These are phyloP conservation scores for Microhierax caerulescens DNA, from an alignment of 2,797 vertebrate genomes.

Conservation along the genomic window DNA sequence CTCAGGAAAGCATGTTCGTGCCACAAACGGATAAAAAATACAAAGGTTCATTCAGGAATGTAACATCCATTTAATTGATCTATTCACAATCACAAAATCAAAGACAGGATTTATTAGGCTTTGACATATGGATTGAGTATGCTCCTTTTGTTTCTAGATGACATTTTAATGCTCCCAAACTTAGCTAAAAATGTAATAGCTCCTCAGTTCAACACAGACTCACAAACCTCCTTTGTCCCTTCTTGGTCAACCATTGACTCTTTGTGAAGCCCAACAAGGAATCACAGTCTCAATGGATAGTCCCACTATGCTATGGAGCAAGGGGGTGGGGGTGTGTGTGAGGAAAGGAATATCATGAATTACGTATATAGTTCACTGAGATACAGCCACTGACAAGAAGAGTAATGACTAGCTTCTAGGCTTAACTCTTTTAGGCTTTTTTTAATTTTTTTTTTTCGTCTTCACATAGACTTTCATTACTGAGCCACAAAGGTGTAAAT, in stretches of 20 bases:
- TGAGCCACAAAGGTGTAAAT: slow-evolving; percentile 21
- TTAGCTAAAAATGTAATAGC: slow-evolving; percentile 50
- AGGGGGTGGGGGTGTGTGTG: neutral
- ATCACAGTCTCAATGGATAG: slow-evolving; percentile 26
- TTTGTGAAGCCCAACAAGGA: slow-evolving; percentile 54
- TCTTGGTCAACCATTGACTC: slow-evolving; percentile 32
- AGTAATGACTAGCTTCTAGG: slow-evolving; percentile 18
- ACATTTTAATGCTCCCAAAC: slow-evolving; percentile 9
- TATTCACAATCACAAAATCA: slow-evolving; percentile 47
- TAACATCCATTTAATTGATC: slow-evolving; percentile 38
- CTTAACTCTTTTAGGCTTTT: neutral
- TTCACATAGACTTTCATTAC: neutral
- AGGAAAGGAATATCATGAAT: slow-evolving; percentile 1
- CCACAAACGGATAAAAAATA: slow-evolving; percentile 18
- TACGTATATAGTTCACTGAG: slow-evolving; percentile 45
- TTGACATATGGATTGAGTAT: slow-evolving; percentile 37
- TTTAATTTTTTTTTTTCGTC: neutral
- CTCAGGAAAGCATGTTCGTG: neutral
- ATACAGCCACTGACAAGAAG: slow-evolving; percentile 21
- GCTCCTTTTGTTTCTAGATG: slow-evolving; percentile 47
- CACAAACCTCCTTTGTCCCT: slow-evolving; percentile 57
- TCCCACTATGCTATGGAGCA: neutral
- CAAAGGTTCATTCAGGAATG: slow-evolving; percentile 43
- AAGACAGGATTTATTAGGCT: slow-evolving; percentile 46
- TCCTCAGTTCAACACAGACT: slow-evolving; percentile 34